Conservation (phyloP, 2,113 vertebrate genomes). For the Macquaria ambigua region DNA sequence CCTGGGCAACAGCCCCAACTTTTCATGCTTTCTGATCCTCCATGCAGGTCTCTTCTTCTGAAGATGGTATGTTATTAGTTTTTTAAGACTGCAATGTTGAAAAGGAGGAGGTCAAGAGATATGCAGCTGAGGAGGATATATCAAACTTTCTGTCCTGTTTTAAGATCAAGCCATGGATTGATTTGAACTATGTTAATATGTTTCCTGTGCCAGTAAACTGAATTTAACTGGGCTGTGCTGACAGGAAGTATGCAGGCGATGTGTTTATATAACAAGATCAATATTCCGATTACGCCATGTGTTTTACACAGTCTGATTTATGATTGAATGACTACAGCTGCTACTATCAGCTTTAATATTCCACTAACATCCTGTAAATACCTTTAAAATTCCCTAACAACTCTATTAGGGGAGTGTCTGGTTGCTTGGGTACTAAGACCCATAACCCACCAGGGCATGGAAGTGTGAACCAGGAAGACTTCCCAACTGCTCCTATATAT, state of each 20-base stretch:
- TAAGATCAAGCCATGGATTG: not conserved
- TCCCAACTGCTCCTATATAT: constrained; percentile 65
- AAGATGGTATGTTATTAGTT: not conserved
- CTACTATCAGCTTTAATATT: constrained; percentile 22
- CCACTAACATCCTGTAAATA: constrained; percentile 26
- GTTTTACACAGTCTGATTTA: constrained; percentile 20
- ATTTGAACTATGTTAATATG: not conserved
- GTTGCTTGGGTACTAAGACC: constrained; percentile 8
- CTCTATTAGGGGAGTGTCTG: constrained; percentile 35
- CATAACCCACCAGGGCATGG: constrained; percentile 20
- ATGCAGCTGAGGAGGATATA: not conserved
- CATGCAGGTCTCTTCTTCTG: not conserved
- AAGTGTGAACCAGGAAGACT: constrained; percentile 67
- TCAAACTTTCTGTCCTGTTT: not conserved
- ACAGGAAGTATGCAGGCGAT: constrained; percentile 16
- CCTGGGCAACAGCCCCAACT: not conserved
- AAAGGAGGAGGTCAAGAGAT: not conserved
- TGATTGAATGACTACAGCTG: constrained; percentile 14
- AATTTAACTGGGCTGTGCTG: not conserved
- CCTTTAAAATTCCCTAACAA: constrained; percentile 37
- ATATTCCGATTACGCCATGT: constrained; percentile 22
- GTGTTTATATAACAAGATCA: constrained; percentile 19
- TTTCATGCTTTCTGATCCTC: not conserved
- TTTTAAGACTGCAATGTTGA: not conserved
- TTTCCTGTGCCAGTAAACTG: constrained; percentile 5